phyloP scores from a whole-genome alignment of 2,797 vertebrate genomes.

The Meriones psammophilus region DNA sequence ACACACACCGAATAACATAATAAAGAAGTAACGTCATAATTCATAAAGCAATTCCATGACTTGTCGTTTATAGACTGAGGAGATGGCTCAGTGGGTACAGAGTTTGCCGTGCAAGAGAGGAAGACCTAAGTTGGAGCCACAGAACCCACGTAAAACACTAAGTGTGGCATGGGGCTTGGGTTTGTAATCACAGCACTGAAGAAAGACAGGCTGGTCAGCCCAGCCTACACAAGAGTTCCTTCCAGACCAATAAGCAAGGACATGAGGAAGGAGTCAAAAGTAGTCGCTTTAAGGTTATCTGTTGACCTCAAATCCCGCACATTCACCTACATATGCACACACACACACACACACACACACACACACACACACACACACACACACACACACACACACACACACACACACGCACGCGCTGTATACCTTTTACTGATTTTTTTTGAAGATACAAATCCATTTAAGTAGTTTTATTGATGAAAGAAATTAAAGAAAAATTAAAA shows the following conservation, averaged over 20 bases:
- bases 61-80: background rate
- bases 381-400: background rate
- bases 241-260: background rate
- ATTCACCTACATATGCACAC: background rate
- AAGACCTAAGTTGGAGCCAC: background rate
- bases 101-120: background rate
- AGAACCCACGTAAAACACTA: background rate
- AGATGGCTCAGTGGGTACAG: background rate
- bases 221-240: background rate
- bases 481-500: slow-evolving; percentile 38
- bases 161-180: background rate
- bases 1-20: background rate
- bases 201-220: background rate
- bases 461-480: background rate
- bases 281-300: background rate
- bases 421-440: background rate
- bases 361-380: background rate
- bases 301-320: background rate
- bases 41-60: background rate
- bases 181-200: background rate
- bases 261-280: background rate
- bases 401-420: background rate
- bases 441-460: background rate
- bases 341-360: background rate
- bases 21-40: background rate